Base-by-base conservation (phyloP, 1,140 invertebrate genomes). In the Drosophila varians region DNA sequence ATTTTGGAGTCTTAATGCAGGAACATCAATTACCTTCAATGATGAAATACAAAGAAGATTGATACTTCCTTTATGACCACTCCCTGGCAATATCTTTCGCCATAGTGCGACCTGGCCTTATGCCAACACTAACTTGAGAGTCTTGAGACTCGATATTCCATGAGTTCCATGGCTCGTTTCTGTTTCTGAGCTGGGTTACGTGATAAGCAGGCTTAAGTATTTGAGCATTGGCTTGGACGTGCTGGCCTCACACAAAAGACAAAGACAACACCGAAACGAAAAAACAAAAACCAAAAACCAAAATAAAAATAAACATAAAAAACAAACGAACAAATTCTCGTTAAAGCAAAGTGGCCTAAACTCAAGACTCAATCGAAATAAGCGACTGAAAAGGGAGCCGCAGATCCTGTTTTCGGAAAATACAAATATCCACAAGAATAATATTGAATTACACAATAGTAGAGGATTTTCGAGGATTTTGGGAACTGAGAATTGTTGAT, bases 361-460 rank as follows among this genome's bases (percentile, higher is more conserved):
- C 64, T 31, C 55, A 58, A 62, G 19, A 61, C 34, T 56, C 42
- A 62, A 64, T 25, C 38, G 31, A n/a, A n/a, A 54, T 34, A 47
- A 48, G 18, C 43, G 52, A 62, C 11, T 19, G 25, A 21, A 38
- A 48, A 34, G 26, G 36, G 19, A 52, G 56, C 54, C 55, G 46
- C n/a, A 58, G 71, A 83, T 83, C 74, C 79, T 83, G 79, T 75
- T 82, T 76, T 62, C 25, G 21, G 21, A 55, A 69, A 28, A 65
- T 9, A 68, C 38, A 64, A 62, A 68, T 40, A 79, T 51, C 62
- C 58, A 79, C 53, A 77, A 73, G 69, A 78, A 78, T 40, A 82
- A 87, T 86, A 86, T 86, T 87, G 73, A 80, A 77, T 86, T 86
- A 87, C 80, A 68, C 61, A 86, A 76, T 26, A 47, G 16, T 57